These are phyloP conservation scores for Zosterops hypoxanthus DNA, from an alignment of 2,113 vertebrate genomes.

Conservation along the genomic window DNA sequence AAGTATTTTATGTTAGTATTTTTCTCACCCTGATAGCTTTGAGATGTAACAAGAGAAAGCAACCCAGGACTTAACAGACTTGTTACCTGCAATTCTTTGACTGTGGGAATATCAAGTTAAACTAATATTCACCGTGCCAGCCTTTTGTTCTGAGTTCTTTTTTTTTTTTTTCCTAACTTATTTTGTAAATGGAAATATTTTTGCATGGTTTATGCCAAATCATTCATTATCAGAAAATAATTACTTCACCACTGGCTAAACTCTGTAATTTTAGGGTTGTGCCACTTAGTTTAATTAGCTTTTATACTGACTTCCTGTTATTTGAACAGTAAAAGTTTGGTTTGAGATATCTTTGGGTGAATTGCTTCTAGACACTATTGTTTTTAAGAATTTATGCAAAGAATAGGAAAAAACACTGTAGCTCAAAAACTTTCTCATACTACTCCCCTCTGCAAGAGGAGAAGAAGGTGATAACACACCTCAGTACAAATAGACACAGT, in stretches of 20 bases:
- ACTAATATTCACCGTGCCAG: background rate
- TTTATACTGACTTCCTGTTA: conserved; percentile 47
- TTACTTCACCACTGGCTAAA: background rate
- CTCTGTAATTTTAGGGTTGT: background rate
- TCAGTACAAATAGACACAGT: background rate
- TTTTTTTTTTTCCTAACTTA: background rate
- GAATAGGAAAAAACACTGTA: background rate
- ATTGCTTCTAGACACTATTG: background rate
- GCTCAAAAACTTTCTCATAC: conserved; percentile 1
- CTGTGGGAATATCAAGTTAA: background rate
- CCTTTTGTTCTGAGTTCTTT: background rate
- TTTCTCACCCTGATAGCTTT: background rate
- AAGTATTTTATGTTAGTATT: background rate
- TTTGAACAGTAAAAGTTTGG: background rate
- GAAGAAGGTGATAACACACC: background rate
- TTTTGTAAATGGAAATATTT: conserved; percentile 1
- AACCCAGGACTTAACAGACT: background rate
- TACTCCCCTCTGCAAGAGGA: background rate
- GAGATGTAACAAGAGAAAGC: background rate
- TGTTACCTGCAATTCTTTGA: background rate
- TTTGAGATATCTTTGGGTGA: background rate
- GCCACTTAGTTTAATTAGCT: background rate
- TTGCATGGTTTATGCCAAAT: background rate
- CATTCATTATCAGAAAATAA: conserved; percentile 21
- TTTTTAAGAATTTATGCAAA: conserved; percentile 29